These are phyloP conservation scores for Netelia virgata DNA, from an alignment of 2,888 invertebrate genomes.

Conservation along the genomic window DNA sequence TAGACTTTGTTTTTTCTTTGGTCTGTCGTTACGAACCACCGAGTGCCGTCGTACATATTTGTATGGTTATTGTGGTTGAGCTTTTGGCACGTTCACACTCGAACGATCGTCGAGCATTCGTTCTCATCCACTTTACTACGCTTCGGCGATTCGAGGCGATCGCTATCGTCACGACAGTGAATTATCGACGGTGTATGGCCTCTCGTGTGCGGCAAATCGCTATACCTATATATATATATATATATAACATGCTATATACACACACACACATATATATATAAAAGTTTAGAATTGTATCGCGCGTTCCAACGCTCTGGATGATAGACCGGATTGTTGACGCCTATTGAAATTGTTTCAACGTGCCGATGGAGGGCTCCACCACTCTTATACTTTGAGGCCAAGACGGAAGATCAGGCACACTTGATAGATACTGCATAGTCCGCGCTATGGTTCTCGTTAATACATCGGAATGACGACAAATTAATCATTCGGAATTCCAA, in stretches of 20 bases:
- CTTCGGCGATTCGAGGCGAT: constrained; percentile 73
- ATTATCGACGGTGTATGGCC: constrained; percentile 70
- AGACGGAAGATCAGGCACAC: constrained; percentile 31
- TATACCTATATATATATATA: not conserved
- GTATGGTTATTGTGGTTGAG: constrained; percentile 55
- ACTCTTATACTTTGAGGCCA: constrained; percentile 10
- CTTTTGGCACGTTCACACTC: constrained; percentile 63
- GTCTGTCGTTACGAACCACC: constrained; percentile 9
- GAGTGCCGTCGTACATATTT: constrained; percentile 37
- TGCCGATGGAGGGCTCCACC: constrained; percentile 6
- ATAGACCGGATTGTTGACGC: constrained; percentile 64
- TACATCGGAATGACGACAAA: constrained; percentile 76
- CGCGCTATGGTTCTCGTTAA: constrained; percentile 56
- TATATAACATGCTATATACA: no score
- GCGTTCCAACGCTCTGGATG: constrained; percentile 49
- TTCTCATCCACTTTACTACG: constrained; percentile 69
- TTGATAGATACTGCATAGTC: constrained; percentile 5
- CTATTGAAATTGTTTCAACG: constrained; percentile 63
- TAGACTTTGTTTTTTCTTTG: not conserved
- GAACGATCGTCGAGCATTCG: constrained; percentile 64
- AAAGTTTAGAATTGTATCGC: constrained; percentile 15
- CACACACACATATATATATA: not conserved
- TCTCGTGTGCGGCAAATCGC: constrained; percentile 34
- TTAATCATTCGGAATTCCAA: constrained; percentile 74
- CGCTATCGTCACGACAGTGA: constrained; percentile 76